Conservation (phyloP, 2,888 invertebrate genomes). For the Dugesia japonica region DNA sequence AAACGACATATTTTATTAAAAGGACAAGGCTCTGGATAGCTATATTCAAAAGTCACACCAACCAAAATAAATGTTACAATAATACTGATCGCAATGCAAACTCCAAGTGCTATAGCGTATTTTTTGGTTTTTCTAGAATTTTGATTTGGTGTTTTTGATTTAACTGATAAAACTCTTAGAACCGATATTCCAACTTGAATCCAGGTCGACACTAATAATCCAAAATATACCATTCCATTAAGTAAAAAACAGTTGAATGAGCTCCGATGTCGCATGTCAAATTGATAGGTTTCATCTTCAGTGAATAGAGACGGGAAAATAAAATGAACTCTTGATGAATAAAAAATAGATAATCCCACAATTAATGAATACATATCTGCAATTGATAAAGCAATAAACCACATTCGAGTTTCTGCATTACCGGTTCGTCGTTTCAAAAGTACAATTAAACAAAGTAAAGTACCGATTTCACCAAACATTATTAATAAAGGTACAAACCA, state of each 20-base stretch:
- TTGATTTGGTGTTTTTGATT: background rate
- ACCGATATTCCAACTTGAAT: constrained; percentile 31
- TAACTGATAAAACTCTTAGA: constrained; percentile 20
- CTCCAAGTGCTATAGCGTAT: background rate
- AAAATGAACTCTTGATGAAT: constrained; percentile 27
- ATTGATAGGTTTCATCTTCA: background rate
- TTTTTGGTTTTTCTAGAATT: background rate
- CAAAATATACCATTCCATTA: constrained; percentile 32
- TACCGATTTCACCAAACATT: constrained; percentile 31
- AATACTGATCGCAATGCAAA: background rate
- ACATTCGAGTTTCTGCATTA: constrained; percentile 29
- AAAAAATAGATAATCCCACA: constrained; percentile 31
- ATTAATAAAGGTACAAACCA: constrained; percentile 33
- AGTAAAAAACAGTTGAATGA: constrained; percentile 30
- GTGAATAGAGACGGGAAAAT: background rate
- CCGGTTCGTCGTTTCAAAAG: constrained; percentile 28
- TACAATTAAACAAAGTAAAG: constrained; percentile 29
- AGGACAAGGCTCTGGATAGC: background rate
- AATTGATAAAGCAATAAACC: constrained; percentile 32
- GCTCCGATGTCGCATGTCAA: constrained; percentile 23
- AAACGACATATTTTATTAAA: background rate
- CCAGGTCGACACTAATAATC: constrained; percentile 32
- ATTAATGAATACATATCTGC: constrained; percentile 32
- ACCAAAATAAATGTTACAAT: background rate
- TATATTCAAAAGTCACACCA: background rate